phyloP scores from a whole-genome alignment of 2,113 vertebrate genomes.

The Crotalus helleri region DNA sequence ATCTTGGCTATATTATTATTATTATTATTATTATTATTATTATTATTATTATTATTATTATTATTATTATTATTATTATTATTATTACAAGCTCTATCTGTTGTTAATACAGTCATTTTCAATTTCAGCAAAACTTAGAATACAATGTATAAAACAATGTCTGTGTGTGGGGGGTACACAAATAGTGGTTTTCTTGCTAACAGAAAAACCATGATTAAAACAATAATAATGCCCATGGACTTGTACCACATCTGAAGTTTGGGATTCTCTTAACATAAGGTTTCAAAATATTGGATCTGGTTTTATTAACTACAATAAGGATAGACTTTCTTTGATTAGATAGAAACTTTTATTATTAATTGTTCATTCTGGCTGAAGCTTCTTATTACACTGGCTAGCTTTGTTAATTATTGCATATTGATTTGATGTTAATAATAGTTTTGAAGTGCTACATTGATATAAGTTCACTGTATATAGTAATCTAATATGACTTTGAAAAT shows the following conservation, averaged over 20 bases:
- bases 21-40: no score
- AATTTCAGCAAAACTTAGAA: neutral
- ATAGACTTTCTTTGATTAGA: neutral
- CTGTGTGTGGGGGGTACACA: neutral
- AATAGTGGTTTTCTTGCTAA: neutral
- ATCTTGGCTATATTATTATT: no score
- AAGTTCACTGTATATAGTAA: neutral
- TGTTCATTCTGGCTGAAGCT: neutral
- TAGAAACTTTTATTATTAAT: neutral
- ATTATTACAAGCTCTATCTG: neutral
- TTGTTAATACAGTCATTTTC: neutral
- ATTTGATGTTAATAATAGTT: neutral
- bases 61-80: no score
- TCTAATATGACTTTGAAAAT: neutral
- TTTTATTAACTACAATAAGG: neutral
- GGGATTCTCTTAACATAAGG: neutral
- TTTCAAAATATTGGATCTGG: neutral
- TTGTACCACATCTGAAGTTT: neutral
- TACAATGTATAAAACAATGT: neutral
- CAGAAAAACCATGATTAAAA: neutral
- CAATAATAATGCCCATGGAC: neutral
- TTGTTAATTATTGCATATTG: neutral
- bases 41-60: no score
- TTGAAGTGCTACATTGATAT: neutral
- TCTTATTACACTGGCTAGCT: neutral